Percentiles rank a stretch among this genome's conserved stretches.
Evolutionary conservation across 2,113 vertebrate species (phyloP).

Genomic region (Muntiacus muntjak): DNA sequence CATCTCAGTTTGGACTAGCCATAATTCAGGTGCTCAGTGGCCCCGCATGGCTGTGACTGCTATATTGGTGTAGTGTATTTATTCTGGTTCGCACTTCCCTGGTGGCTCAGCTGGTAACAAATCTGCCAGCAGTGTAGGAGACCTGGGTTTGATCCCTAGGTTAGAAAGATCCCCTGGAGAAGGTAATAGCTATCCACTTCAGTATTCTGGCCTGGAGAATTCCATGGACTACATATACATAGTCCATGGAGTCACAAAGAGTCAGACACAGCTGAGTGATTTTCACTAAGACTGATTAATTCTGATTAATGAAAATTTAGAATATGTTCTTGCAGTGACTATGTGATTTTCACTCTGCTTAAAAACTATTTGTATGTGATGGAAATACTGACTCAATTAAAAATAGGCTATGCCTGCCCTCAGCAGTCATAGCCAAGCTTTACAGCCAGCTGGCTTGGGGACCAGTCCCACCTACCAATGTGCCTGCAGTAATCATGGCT

Average conservation of each 20-base stretch:
- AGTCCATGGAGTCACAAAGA: background rate
- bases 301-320: constrained; percentile 3
- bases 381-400: background rate
- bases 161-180: background rate
- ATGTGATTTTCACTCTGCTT: background rate
- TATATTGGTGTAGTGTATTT: background rate
- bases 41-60: background rate
- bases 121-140: background rate
- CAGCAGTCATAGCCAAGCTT: background rate
- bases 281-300: background rate
- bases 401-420: background rate
- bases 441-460: background rate
- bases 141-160: background rate
- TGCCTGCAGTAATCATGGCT: background rate
- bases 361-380: background rate
- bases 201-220: background rate
- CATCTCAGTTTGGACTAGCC: background rate
- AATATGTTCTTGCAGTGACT: background rate
- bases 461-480: background rate
- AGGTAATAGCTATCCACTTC: background rate
- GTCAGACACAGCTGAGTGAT: background rate
- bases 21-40: background rate
- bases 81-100: background rate
- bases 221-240: background rate
- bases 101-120: background rate